phyloP scores from a whole-genome alignment of 2,797 vertebrate genomes.

The Rhynchotus rufescens region DNA sequence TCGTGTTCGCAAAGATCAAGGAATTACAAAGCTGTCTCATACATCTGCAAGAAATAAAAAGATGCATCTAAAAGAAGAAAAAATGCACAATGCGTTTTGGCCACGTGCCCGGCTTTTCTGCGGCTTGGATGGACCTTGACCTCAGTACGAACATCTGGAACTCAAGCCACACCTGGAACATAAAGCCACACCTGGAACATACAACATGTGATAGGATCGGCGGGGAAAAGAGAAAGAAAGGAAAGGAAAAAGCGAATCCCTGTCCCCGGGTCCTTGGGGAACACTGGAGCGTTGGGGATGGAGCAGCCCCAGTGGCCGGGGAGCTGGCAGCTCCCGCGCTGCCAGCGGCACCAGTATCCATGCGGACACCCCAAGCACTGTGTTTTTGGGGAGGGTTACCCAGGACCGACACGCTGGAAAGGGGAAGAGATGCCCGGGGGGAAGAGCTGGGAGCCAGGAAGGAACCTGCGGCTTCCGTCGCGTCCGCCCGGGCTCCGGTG shows the following conservation, averaged over 20 bases:
- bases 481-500: background rate
- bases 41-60: background rate
- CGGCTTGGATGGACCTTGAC: background rate
- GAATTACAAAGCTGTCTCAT: background rate
- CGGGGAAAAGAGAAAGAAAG: background rate
- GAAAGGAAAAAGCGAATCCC: no score
- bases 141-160: background rate
- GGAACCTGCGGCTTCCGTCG: background rate
- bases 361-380: no score
- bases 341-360: no score
- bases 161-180: background rate
- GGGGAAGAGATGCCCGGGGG: accelerated
- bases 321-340: no score
- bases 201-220: background rate
- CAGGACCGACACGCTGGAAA: accelerated
- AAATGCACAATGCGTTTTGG: background rate
- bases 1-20: background rate
- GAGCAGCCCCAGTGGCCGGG: no score
- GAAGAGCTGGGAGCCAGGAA: background rate
- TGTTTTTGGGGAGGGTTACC: no score
- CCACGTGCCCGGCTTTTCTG: background rate
- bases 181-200: no score
- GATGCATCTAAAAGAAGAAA: background rate
- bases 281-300: no score
- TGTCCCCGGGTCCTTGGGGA: no score